Evolutionary conservation across 2,888 invertebrate species (phyloP).

Genomic region (Ametastegia equiseti): DNA sequence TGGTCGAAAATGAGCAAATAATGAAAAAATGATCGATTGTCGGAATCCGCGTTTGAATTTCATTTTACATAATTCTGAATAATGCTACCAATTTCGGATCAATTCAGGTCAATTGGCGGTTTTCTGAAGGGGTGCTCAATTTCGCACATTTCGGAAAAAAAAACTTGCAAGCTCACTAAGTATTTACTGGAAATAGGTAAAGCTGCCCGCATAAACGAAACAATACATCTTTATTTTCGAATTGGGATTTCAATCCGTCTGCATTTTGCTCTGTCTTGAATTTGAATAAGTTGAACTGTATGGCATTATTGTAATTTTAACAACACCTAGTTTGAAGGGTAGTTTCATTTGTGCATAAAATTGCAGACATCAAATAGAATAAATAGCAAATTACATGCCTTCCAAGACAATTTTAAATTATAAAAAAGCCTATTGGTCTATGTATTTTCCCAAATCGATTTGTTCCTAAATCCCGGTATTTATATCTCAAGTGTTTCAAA

Average conservation of each 20-base stretch:
- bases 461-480: not conserved
- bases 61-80: too few species aligned
- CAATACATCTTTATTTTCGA: not conserved
- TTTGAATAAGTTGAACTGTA: not conserved
- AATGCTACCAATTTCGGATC: too few species aligned
- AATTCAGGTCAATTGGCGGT: too few species aligned
- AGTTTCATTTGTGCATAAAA: not conserved
- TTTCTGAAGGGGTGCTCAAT: too few species aligned
- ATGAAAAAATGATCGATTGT: too few species aligned
- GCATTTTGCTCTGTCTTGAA: not conserved
- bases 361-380: not conserved
- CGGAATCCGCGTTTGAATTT: too few species aligned
- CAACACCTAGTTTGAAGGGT: not conserved
- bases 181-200: not conserved
- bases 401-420: not conserved
- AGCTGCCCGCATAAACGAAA: not conserved
- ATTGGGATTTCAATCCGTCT: not conserved
- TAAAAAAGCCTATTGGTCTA: not conserved
- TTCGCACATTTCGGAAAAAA: too few species aligned
- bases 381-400: not conserved
- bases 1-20: too few species aligned
- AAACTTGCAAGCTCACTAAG: not conserved
- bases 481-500: not conserved
- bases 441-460: not conserved
- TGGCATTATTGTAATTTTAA: too few species aligned